Evolutionary conservation across 1,140 invertebrate genomes (phyloP).

Genomic region (Scaptomyza graminum): DNA sequence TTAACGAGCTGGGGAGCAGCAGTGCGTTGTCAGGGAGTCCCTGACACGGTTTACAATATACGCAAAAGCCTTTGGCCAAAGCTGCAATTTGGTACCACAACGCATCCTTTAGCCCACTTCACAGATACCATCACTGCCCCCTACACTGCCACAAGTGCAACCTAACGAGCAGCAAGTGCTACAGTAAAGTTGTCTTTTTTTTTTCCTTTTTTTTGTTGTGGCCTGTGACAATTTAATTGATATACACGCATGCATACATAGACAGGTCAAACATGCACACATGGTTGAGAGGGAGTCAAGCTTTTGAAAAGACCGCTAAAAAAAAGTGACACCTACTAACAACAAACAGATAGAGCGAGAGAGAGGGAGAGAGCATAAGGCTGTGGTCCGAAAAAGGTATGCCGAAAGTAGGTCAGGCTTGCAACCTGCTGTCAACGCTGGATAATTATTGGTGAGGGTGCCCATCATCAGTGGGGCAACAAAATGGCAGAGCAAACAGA

Average conservation of each 20-base stretch:
- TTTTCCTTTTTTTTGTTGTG: slow-evolving; percentile 36
- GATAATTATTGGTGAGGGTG: slow-evolving; percentile 59
- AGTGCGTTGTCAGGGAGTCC: slow-evolving; percentile 14
- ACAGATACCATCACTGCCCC: neutral
- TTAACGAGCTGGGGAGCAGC: slow-evolving; percentile 39
- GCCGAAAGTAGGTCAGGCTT: slow-evolving; percentile 73
- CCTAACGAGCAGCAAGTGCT: slow-evolving; percentile 46
- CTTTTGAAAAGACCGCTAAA: slow-evolving; percentile 78
- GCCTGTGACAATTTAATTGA: slow-evolving; percentile 79
- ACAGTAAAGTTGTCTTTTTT: slow-evolving; percentile 25
- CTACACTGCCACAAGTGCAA: slow-evolving; percentile 15
- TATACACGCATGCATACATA: slow-evolving; percentile 70
- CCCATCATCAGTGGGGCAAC: slow-evolving; percentile 19
- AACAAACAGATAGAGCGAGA: neutral
- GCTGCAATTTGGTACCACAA: slow-evolving; percentile 26
- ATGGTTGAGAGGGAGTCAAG: slow-evolving; percentile 23
- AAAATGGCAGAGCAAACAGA: slow-evolving; percentile 15
- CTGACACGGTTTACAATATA: slow-evolving; percentile 38
- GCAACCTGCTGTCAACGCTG: slow-evolving; percentile 75
- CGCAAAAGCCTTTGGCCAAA: slow-evolving; percentile 28
- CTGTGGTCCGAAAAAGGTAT: slow-evolving; percentile 35
- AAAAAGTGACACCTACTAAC: slow-evolving; percentile 69
- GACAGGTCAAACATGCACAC: slow-evolving; percentile 20
- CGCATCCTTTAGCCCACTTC: slow-evolving; percentile 39
- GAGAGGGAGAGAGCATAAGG: neutral